Evolutionary conservation across 2,113 vertebrate genomes (phyloP).

Genomic region (Lathamus discolor): DNA sequence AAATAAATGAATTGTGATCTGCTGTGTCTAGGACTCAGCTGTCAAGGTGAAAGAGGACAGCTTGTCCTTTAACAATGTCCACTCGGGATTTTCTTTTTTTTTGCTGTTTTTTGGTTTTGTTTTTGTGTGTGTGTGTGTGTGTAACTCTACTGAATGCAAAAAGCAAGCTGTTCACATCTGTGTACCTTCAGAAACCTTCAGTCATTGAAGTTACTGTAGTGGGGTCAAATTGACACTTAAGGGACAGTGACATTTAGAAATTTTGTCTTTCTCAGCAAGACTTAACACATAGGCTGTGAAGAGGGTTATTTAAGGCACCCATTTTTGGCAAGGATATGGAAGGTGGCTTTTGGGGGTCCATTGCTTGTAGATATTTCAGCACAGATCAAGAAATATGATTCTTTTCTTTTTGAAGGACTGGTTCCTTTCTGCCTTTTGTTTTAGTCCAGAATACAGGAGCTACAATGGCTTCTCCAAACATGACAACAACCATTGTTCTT

Average conservation of each 20-base stretch:
- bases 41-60: neutral
- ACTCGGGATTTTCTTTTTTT: neutral
- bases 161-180: neutral
- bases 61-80: neutral
- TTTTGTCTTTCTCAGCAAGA: neutral
- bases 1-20: neutral
- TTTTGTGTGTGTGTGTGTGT: neutral
- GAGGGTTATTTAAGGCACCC: neutral
- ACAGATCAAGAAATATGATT: neutral
- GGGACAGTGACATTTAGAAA: neutral
- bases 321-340: neutral
- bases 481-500: neutral
- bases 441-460: neutral
- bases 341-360: neutral
- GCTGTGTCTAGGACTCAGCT: neutral
- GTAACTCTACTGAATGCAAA: neutral
- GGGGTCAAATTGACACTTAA: neutral
- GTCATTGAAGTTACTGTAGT: neutral
- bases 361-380: neutral
- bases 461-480: neutral
- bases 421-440: neutral
- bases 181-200: neutral
- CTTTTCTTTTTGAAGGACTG: neutral
- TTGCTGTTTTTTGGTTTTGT: neutral
- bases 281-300: neutral